Percentiles rank a stretch among this genome's conserved stretches.
phyloP scores from a whole-genome alignment of 2,113 vertebrate species.

The Sander lucioperca region DNA sequence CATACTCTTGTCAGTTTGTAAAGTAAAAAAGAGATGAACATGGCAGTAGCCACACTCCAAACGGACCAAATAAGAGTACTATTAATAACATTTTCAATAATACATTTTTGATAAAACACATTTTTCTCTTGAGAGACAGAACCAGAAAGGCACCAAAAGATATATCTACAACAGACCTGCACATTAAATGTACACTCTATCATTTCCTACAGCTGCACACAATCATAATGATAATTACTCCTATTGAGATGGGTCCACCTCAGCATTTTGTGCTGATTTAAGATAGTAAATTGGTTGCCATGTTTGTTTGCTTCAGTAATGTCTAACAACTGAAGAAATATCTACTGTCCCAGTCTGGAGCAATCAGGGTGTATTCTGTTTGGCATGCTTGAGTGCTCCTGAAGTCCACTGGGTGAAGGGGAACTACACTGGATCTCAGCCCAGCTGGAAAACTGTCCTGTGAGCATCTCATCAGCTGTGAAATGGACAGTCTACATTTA shows the following conservation, averaged over 20 bases:
- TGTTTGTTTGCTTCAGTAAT: slow-evolving; percentile 83
- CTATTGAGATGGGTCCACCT: slow-evolving; percentile 72
- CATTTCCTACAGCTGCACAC: slow-evolving; percentile 80
- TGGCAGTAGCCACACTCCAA: not conserved
- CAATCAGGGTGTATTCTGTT: slow-evolving; percentile 71
- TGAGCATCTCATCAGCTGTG: slow-evolving; percentile 74
- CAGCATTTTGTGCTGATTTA: slow-evolving; percentile 67
- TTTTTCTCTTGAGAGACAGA: slow-evolving; percentile 5
- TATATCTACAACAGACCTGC: slow-evolving; percentile 67
- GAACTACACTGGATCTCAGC: slow-evolving; percentile 78
- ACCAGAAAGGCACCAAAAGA: slow-evolving; percentile 50
- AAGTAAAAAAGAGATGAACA: not conserved
- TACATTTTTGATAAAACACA: not conserved
- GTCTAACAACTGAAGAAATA: slow-evolving; percentile 80
- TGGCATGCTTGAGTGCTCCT: slow-evolving; percentile 65
- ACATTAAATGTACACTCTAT: slow-evolving; percentile 65
- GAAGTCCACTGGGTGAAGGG: slow-evolving; percentile 75
- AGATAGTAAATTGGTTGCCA: slow-evolving; percentile 72
- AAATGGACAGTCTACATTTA: slow-evolving; percentile 66
- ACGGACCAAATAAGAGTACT: not conserved
- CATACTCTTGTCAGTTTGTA: not conserved
- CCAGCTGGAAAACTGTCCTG: slow-evolving; percentile 79
- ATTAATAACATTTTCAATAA: not conserved
- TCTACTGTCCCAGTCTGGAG: slow-evolving; percentile 62
- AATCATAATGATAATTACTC: slow-evolving; percentile 75